Conservation (phyloP, 2,888 invertebrate species). For the Ornithoptera alexandrae region DNA sequence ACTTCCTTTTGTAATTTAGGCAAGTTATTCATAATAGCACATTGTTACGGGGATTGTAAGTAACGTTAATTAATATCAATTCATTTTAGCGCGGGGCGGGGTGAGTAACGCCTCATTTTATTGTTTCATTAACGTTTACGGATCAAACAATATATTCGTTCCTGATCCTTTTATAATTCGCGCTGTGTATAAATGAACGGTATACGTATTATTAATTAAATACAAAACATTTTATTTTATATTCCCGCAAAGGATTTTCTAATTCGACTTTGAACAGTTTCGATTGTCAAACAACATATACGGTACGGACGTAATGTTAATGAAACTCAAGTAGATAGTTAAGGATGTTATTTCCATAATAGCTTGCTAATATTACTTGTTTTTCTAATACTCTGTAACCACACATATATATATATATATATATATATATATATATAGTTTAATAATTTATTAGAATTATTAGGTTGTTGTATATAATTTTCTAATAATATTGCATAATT, state of each 20-base stretch:
- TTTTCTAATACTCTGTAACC: too few species aligned
- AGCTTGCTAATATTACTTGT: too few species aligned
- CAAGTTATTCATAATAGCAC: slow-evolving; percentile 2
- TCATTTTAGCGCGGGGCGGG: slow-evolving; percentile 13
- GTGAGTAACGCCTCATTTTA: slow-evolving; percentile 7
- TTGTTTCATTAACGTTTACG: slow-evolving; percentile 11
- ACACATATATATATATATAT: too few species aligned
- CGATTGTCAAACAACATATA: too few species aligned
- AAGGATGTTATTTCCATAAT: too few species aligned
- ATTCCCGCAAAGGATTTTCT: background rate
- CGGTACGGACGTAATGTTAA: too few species aligned
- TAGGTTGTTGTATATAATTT: too few species aligned
- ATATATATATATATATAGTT: too few species aligned
- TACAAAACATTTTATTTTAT: background rate
- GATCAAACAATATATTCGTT: slow-evolving; percentile 24
- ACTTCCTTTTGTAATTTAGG: slow-evolving; percentile 14
- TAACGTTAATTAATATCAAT: slow-evolving; percentile 17
- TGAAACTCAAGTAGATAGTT: too few species aligned
- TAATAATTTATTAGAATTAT: too few species aligned
- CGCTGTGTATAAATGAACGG: background rate
- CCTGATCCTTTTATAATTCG: slow-evolving; percentile 16
- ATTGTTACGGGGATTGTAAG: slow-evolving; percentile 9
- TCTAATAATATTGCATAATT: too few species aligned
- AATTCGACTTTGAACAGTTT: background rate
- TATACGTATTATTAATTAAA: background rate